Evolutionary conservation across 2,113 vertebrate species (phyloP).

Genomic region (Abramis brama): DNA sequence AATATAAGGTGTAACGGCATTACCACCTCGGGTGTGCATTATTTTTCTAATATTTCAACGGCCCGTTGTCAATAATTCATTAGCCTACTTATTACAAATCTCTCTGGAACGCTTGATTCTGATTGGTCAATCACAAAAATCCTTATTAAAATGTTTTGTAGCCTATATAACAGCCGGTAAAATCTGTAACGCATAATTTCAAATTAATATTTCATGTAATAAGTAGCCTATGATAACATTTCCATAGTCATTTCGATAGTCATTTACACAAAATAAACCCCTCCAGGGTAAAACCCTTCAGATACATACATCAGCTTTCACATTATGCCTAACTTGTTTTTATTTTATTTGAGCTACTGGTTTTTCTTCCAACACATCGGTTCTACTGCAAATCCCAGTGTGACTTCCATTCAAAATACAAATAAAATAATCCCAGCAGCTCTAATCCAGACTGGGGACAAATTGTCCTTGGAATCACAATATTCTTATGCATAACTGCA

Average conservation of each 20-base stretch:
- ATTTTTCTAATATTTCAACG: no score
- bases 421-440: conserved; percentile 2
- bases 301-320: not conserved
- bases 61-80: no score
- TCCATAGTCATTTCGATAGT: no score
- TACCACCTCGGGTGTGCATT: no score
- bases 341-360: not conserved
- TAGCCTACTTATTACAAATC: not conserved
- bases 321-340: not conserved
- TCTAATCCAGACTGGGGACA: not conserved
- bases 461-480: not conserved
- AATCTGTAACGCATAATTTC: not conserved
- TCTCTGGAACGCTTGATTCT: not conserved
- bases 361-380: not conserved
- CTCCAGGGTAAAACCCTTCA: not conserved
- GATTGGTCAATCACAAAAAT: not conserved
- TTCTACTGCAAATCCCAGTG: not conserved
- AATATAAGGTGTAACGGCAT: no score
- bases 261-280: not conserved
- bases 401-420: conserved; percentile 2
- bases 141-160: not conserved
- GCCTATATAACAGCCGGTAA: not conserved
- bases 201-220: not conserved
- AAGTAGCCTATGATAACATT: not conserved
- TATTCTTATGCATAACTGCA: not conserved